Conservation (phyloP, 2,113 vertebrate species). For the Elgaria multicarinata region DNA sequence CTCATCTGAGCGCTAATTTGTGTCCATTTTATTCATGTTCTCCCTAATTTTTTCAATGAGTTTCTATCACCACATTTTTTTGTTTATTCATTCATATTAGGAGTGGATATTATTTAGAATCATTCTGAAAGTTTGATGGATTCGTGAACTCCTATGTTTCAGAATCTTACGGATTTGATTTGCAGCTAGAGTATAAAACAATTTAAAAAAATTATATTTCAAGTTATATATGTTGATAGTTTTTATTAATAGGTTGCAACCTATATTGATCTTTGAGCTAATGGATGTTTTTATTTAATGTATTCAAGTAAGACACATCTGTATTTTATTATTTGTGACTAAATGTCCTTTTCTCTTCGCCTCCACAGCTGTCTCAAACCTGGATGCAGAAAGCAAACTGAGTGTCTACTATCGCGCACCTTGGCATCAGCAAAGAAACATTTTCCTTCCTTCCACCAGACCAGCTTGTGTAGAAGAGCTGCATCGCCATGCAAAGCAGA, state of each 20-base stretch:
- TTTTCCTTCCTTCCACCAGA: constrained; percentile 87
- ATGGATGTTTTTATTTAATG: neutral
- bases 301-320: neutral
- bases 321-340: neutral
- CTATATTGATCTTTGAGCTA: neutral
- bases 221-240: neutral
- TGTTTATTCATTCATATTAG: neutral
- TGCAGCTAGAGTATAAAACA: no score
- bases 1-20: neutral
- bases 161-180: neutral
- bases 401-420: constrained; percentile 86
- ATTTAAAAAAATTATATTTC: no score
- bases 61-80: neutral
- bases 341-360: constrained; percentile 41
- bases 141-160: neutral
- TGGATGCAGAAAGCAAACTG: constrained; percentile 95
- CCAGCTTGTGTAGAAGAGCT: constrained; percentile 92
- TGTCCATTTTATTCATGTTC: neutral
- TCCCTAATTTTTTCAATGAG: neutral
- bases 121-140: neutral
- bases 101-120: neutral
- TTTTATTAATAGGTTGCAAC: neutral
- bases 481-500: constrained; percentile 88
- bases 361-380: constrained; percentile 89
- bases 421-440: constrained; percentile 91